Percentiles rank a stretch among this genome's conserved stretches.
These are phyloP conservation scores for Drosophila watanabei DNA, from an alignment of 1,140 invertebrate genomes.

Conservation along the genomic window DNA sequence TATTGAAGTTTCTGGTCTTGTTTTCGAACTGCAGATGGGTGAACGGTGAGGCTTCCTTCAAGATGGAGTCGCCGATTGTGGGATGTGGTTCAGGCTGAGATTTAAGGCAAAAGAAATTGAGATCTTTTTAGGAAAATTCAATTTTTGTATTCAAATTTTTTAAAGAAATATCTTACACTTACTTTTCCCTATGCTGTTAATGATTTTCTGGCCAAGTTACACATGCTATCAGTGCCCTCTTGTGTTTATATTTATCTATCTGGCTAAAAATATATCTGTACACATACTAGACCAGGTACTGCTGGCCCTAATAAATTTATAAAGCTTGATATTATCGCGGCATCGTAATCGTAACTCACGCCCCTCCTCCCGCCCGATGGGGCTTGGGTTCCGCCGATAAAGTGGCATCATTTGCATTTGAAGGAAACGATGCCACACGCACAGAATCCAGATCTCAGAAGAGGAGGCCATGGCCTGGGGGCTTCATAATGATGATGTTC, in stretches of 20 bases:
- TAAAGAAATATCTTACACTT: not conserved
- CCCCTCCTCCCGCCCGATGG: constrained; percentile 1
- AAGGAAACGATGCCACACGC: constrained; percentile 50
- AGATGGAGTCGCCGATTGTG: constrained; percentile 45
- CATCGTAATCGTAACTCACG: constrained; percentile 38
- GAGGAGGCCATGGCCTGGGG: not conserved
- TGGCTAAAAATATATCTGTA: constrained; percentile 63
- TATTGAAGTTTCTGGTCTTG: constrained; percentile 22
- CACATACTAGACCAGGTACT: constrained; percentile 6
- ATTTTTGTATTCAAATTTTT: not conserved
- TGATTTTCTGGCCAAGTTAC: not conserved
- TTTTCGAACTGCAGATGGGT: constrained; percentile 2
- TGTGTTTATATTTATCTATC: constrained; percentile 32
- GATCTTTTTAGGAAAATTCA: not conserved
- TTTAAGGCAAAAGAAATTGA: not conserved
- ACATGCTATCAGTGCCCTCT: constrained; percentile 2
- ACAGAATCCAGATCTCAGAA: not conserved
- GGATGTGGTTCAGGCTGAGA: not conserved
- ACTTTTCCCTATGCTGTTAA: not conserved
- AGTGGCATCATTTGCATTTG: constrained; percentile 56
- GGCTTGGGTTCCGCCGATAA: constrained; percentile 23
- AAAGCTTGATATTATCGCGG: constrained; percentile 50
- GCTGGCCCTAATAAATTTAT: constrained; percentile 63
- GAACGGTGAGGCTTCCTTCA: constrained; percentile 25
- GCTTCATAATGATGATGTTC: constrained; percentile 42